phyloP scores from a whole-genome alignment of 2,113 vertebrate genomes.

The Oostethus manadensis region DNA sequence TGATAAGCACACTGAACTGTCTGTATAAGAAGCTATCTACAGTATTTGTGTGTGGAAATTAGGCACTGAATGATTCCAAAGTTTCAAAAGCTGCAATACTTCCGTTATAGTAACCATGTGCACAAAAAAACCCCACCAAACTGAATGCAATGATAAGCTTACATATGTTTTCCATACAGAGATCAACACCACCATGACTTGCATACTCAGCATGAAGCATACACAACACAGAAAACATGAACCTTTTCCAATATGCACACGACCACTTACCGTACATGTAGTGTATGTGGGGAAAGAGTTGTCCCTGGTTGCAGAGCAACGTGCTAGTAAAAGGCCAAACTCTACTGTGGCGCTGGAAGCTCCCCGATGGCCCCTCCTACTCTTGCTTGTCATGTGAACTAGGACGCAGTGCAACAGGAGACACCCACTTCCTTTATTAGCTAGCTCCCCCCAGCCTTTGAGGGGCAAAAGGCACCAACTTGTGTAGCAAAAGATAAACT shows the following conservation, averaged over 20 bases:
- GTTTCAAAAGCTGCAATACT: conserved; percentile 7
- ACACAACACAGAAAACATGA: conserved; percentile 7
- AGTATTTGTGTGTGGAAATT: background rate
- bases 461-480: background rate
- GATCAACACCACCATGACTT: background rate
- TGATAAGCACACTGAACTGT: conserved; percentile 15
- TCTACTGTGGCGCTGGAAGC: conserved; percentile 50
- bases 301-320: conserved; percentile 49
- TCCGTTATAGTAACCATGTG: conserved; percentile 12
- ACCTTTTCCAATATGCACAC: conserved; percentile 20
- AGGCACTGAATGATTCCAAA: conserved; percentile 29
- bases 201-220: background rate
- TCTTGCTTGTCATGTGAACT: conserved; percentile 58
- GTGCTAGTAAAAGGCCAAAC: conserved; percentile 59
- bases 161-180: background rate
- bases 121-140: conserved; percentile 2
- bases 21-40: background rate
- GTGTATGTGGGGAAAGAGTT: conserved; percentile 37
- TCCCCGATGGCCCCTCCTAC: conserved; percentile 48
- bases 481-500: background rate
- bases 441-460: background rate
- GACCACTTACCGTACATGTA: conserved; percentile 59
- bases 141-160: background rate
- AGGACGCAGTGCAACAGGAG: conserved; percentile 28
- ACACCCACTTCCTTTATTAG: conserved; percentile 56